Base-by-base conservation (phyloP, 1,140 invertebrate genomes). In the Platorchestia sp. region DNA sequence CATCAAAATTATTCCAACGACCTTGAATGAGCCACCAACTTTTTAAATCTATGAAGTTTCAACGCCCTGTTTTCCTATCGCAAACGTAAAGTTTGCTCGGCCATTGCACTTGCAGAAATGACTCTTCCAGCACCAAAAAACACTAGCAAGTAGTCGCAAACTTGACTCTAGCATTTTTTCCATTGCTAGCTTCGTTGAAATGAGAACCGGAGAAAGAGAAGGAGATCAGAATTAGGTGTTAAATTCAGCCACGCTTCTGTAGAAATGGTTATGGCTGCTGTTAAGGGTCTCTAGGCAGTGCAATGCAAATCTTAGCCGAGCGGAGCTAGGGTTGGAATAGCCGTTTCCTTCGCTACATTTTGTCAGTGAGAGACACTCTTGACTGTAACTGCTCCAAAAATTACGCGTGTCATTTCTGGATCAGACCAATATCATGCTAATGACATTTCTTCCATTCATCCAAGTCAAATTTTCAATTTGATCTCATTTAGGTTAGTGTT, bases 171-270 rank as follows among this genome's bases (percentile, higher is more conserved):
- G 59, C 27, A 75, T 1, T 75, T 75, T 75, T 75, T 75, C 59
- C 27, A 75, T 75, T 27, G 59, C 59, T 3, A 75, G 59, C 59
- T 75, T 27, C 59, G 59, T 75, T 75, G 14, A 75, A 75, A 75
- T 75, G 59, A 75, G 59, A 36, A 75, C 59, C 59, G 36, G 59
- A 75, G 59, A 36, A n/a, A n/a, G 14, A 36, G 59, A 75, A 75
- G 36, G 59, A 75, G 59, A 75, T 75, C 59, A 75, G 59, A 75
- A 75, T 75, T 75, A 75, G 59, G 59, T 75, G 59, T 75, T 75
- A 75, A 75, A 75, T 75, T 75, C 27, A 75, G 59, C 10, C 27
- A 36, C 59, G 59, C 59, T 36, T 75, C 59, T 19, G 59, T 75
- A 36, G 59, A 36, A 75, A 36, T 36, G 59, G 59, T 75, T 75